phyloP scores from a whole-genome alignment of 2,113 vertebrate genomes.

The Chloropsis hardwickii region DNA sequence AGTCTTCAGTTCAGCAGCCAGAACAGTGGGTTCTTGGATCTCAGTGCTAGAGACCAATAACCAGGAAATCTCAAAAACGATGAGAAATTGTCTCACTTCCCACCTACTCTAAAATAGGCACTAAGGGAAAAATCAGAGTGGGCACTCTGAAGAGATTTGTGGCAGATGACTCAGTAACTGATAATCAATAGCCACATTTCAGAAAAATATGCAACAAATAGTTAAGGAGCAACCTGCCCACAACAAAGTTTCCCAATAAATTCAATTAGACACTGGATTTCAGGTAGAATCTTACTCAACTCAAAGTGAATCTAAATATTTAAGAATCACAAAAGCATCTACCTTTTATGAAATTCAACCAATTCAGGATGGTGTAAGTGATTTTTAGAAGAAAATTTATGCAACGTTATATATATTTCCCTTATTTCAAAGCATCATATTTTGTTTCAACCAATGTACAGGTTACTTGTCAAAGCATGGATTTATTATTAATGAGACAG shows the following conservation, averaged over 20 bases:
- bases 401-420: not conserved
- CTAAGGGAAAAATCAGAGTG: not conserved
- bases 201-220: not conserved
- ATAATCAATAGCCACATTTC: not conserved
- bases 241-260: not conserved
- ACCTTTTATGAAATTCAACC: not conserved
- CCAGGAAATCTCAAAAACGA: not conserved
- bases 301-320: not conserved
- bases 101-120: not conserved
- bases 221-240: not conserved
- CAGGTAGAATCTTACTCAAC: not conserved
- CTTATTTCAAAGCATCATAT: not conserved
- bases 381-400: not conserved
- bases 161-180: not conserved
- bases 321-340: not conserved
- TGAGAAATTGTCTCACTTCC: not conserved
- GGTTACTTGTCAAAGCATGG: not conserved
- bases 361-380: not conserved
- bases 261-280: not conserved
- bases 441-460: not conserved
- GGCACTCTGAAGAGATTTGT: not conserved
- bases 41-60: not conserved
- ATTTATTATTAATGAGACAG: not conserved
- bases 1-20: not conserved
- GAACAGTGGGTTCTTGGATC: not conserved